These are phyloP conservation scores for Ypsolopha sequella DNA, from an alignment of 2,888 invertebrate genomes.

Conservation along the genomic window DNA sequence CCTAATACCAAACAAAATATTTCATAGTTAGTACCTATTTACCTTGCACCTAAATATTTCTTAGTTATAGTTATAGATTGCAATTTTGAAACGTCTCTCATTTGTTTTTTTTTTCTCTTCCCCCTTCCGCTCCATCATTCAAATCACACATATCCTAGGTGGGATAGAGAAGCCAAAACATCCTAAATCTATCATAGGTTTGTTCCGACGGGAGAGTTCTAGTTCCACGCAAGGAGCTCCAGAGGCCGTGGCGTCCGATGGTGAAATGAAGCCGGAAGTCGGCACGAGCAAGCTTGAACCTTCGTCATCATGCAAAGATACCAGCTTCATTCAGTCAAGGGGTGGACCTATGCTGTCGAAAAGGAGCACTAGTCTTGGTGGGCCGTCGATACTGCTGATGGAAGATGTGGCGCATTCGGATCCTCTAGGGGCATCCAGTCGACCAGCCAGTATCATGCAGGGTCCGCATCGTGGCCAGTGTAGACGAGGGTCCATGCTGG, in stretches of 20 bases:
- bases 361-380: slow-evolving; percentile 57
- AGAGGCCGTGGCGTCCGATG: slow-evolving; percentile 68
- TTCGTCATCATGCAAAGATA: slow-evolving; percentile 40
- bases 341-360: slow-evolving; percentile 56
- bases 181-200: slow-evolving; percentile 89
- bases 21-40: no score
- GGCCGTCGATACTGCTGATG: slow-evolving; percentile 70
- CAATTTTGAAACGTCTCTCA: slow-evolving; percentile 27
- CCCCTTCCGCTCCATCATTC: slow-evolving; percentile 21
- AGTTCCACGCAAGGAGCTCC: slow-evolving; percentile 75
- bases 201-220: slow-evolving; percentile 87
- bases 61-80: slow-evolving; percentile 18
- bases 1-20: no score
- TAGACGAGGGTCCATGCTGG: slow-evolving; percentile 85
- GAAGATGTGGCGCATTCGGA: slow-evolving; percentile 73
- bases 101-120: slow-evolving; percentile 35
- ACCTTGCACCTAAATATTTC: background rate
- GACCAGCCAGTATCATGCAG: slow-evolving; percentile 71
- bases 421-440: slow-evolving; percentile 73
- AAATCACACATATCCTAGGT: slow-evolving; percentile 58
- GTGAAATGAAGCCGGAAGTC: slow-evolving; percentile 54
- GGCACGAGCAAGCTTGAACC: slow-evolving; percentile 45
- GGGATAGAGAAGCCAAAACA: slow-evolving; percentile 89
- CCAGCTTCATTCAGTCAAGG: slow-evolving; percentile 27
- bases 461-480: slow-evolving; percentile 75